Percentiles rank a stretch among this genome's conserved stretches.
phyloP scores from a whole-genome alignment of 2,113 vertebrate genomes.

The Meriones unguiculatus region DNA sequence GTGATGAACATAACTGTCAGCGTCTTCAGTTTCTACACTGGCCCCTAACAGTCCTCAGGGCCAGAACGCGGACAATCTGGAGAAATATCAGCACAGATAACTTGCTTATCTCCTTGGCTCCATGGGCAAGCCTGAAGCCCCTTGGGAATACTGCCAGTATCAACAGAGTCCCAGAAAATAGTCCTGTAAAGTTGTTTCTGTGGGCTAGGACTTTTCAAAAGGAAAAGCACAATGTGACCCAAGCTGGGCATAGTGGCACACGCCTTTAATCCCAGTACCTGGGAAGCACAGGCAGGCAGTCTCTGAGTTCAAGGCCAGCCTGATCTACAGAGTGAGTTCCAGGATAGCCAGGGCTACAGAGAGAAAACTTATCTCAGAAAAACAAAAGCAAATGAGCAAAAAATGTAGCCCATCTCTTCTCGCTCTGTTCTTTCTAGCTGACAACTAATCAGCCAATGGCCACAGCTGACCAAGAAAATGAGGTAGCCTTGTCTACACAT shows the following conservation, averaged over 20 bases:
- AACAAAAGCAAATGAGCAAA: background rate
- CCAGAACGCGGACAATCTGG: background rate
- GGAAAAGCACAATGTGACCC: background rate
- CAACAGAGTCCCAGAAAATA: background rate
- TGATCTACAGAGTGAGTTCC: too few species aligned
- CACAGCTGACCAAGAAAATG: background rate
- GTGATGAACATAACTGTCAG: background rate
- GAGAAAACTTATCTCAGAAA: background rate
- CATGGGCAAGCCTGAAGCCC: background rate
- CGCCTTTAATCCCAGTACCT: background rate
- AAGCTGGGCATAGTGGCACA: background rate
- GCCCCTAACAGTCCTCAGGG: fast-evolving
- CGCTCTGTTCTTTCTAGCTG: background rate
- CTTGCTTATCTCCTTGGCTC: too few species aligned
- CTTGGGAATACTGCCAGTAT: background rate
- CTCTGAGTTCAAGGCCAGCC: background rate
- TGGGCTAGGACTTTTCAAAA: slow-evolving; percentile 21
- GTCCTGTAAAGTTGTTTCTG: background rate
- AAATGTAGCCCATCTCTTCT: background rate
- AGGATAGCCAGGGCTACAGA: background rate
- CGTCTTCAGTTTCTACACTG: background rate
- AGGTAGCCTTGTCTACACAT: background rate
- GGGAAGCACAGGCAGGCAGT: background rate
- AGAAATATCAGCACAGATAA: background rate
- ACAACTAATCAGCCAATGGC: background rate